Conservation (phyloP, 1,140 invertebrate species). For the Protaetia brevitarsis region DNA sequence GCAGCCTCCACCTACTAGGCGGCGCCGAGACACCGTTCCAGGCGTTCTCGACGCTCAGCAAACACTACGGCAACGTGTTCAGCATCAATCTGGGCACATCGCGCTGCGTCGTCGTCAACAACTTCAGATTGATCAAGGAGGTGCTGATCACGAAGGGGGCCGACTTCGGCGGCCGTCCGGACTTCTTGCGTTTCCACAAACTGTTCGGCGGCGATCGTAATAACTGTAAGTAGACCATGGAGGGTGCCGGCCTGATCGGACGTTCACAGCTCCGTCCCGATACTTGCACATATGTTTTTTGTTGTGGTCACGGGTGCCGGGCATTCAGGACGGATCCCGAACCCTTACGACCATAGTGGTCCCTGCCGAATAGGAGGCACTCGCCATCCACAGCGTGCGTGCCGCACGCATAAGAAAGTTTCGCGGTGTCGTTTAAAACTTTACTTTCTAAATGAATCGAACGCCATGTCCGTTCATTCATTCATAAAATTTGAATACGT, state of each 20-base stretch:
- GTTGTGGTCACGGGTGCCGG: no score
- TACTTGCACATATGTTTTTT: no score
- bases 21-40: slow-evolving; percentile 67
- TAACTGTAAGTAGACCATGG: slow-evolving; percentile 66
- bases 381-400: no score
- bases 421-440: slow-evolving; percentile 31
- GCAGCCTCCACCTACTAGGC: slow-evolving; percentile 66
- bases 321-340: no score
- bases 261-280: no score
- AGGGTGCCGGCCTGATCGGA: no score
- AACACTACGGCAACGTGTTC: slow-evolving; percentile 73
- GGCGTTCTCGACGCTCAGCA: slow-evolving; percentile 66
- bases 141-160: slow-evolving; percentile 77
- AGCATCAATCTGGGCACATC: slow-evolving; percentile 66
- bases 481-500: no score
- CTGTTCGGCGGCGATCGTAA: slow-evolving; percentile 73
- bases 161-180: slow-evolving; percentile 75
- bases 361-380: no score
- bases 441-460: slow-evolving; percentile 35
- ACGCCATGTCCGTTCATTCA: slow-evolving; percentile 38
- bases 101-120: slow-evolving; percentile 75
- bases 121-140: slow-evolving; percentile 68
- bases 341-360: no score
- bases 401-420: no score
- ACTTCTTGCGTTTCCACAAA: slow-evolving; percentile 71